Evolutionary conservation across 1,140 invertebrate genomes (phyloP).

Genomic region (Panagrolaimus sp.): DNA sequence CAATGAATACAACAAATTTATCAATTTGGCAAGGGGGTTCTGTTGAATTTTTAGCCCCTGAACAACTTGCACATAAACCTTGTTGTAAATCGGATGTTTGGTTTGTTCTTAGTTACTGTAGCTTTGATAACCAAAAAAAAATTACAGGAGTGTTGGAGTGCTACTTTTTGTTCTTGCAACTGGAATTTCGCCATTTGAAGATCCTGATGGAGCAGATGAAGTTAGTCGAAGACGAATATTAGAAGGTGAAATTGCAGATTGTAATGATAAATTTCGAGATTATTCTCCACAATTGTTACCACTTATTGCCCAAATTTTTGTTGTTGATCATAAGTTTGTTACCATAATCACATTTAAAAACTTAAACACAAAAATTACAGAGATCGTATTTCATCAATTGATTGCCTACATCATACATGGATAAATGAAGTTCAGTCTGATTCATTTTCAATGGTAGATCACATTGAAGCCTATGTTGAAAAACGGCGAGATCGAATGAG

Average conservation of each 20-base stretch:
- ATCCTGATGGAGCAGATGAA: constrained; percentile 5
- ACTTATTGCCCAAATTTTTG: not conserved
- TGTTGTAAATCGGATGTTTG: constrained; percentile 7
- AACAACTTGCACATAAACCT: constrained; percentile 1
- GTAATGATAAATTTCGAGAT: not conserved
- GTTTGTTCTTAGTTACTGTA: not conserved
- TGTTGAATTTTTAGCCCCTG: not conserved
- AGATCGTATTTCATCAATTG: not conserved
- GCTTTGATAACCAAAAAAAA: no score
- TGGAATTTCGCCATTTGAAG: not conserved
- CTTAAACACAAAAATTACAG: not conserved
- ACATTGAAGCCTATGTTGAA: constrained; percentile 2
- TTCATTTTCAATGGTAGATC: not conserved
- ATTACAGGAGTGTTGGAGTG: not conserved
- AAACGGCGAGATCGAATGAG: constrained; percentile 1
- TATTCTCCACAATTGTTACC: not conserved
- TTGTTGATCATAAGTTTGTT: constrained; percentile 8
- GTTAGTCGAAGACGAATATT: not conserved
- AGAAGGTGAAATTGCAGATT: constrained; percentile 7
- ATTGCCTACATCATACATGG: not conserved
- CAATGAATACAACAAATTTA: constrained; percentile 1
- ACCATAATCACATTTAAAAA: not conserved
- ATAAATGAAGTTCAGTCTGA: not conserved
- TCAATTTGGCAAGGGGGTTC: not conserved
- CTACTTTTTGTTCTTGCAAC: constrained; percentile 9